phyloP scores from a whole-genome alignment of 2,113 vertebrate genomes.

The Oophaga pumilio region DNA sequence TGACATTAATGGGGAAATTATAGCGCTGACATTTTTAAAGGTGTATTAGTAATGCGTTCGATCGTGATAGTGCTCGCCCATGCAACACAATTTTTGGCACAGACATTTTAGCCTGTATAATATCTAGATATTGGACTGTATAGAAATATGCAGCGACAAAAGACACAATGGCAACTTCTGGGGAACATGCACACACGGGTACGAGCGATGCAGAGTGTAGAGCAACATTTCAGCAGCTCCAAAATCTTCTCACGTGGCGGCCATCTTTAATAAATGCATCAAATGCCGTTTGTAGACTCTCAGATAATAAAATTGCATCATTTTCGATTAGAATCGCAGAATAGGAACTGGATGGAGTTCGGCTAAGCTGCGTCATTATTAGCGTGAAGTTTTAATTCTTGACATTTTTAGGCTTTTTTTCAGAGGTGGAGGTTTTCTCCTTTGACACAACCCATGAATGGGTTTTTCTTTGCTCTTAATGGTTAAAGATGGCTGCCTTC shows the following conservation, averaged over 20 bases:
- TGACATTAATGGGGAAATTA: slow-evolving; percentile 56
- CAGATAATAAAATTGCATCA: not conserved
- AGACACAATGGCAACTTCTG: slow-evolving; percentile 53
- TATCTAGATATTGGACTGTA: not conserved
- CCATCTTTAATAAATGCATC: slow-evolving; percentile 48
- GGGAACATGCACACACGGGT: slow-evolving; percentile 41
- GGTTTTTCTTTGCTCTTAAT: not conserved
- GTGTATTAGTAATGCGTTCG: slow-evolving; percentile 43
- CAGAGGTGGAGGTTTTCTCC: not conserved
- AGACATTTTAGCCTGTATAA: not conserved
- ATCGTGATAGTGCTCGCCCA: slow-evolving; percentile 43
- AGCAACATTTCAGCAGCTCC: slow-evolving; percentile 33
- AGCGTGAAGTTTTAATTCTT: not conserved
- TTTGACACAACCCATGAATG: not conserved
- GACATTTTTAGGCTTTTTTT: not conserved
- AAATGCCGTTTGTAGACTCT: not conserved
- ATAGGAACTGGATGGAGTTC: not conserved
- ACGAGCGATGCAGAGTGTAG: slow-evolving; percentile 37
- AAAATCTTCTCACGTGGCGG: slow-evolving; percentile 3
- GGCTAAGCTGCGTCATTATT: not conserved
- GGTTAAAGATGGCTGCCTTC: slow-evolving; percentile 55
- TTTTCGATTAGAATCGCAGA: not conserved
- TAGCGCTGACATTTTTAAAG: slow-evolving; percentile 60
- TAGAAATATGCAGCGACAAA: slow-evolving; percentile 37
- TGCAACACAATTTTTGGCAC: slow-evolving; percentile 18